These are phyloP conservation scores for Anabacerthia variegaticeps DNA, from an alignment of 2,797 vertebrate species.

Conservation along the genomic window DNA sequence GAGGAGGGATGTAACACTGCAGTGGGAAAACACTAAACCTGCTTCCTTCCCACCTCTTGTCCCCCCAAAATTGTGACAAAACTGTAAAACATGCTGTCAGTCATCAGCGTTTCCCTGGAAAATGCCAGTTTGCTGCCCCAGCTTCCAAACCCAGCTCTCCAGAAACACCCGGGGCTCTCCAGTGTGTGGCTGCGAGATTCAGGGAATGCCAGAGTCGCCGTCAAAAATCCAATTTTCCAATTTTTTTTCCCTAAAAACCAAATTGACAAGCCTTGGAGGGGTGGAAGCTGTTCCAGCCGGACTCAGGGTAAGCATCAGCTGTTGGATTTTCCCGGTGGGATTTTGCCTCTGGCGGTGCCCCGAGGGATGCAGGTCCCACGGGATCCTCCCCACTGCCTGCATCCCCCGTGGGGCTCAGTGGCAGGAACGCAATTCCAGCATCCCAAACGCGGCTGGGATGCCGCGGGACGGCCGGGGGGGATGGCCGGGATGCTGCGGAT, in stretches of 20 bases:
- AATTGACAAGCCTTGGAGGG: not conserved
- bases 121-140: not conserved
- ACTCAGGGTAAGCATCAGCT: not conserved
- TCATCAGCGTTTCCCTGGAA: not conserved
- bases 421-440: accelerated
- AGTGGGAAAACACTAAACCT: not conserved
- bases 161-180: not conserved
- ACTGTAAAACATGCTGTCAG: not conserved
- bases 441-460: accelerated
- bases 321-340: not conserved
- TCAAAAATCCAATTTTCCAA: not conserved
- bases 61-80: not conserved
- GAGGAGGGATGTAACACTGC: not conserved
- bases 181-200: accelerated
- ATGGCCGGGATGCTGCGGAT: accelerated
- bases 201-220: accelerated
- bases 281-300: not conserved
- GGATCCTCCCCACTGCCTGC: not conserved
- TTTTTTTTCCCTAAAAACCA: not conserved
- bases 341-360: accelerated
- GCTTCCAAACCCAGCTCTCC: not conserved
- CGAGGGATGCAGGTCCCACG: accelerated
- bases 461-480: not conserved
- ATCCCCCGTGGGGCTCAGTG: not conserved
- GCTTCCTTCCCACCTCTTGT: not conserved